A percentile compares a stretch with the other conserved stretches of the same genome.
phyloP scores from a whole-genome alignment of 2,113 vertebrate species.

The Xiphophorus couchianus region DNA sequence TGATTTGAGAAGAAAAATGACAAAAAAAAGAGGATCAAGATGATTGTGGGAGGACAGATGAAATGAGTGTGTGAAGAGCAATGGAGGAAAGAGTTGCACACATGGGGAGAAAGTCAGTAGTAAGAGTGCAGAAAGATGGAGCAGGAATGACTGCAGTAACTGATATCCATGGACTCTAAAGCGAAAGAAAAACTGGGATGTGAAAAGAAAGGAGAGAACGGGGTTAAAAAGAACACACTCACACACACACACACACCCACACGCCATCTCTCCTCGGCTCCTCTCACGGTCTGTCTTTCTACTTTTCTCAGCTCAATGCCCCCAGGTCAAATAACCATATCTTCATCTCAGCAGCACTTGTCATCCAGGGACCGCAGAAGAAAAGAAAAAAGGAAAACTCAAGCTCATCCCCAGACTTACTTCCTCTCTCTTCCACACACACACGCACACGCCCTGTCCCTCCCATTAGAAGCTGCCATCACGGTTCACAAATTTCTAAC shows the following conservation, averaged over 20 bases:
- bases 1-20: conserved; percentile 14
- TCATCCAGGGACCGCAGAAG: conserved; percentile 53
- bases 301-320: conserved; percentile 62
- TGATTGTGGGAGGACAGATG: conserved; percentile 20
- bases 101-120: conserved; percentile 8
- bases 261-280: conserved; percentile 20
- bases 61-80: conserved; percentile 36
- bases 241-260: conserved; percentile 11
- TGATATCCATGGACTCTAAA: conserved; percentile 39
- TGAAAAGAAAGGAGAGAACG: conserved; percentile 31
- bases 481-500: conserved; percentile 45
- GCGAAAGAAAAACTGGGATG: conserved; percentile 33
- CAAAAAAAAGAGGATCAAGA: conserved; percentile 15
- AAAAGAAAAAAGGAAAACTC: conserved; percentile 15
- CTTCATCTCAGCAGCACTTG: conserved; percentile 69
- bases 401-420: conserved; percentile 20
- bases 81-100: conserved; percentile 37
- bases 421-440: conserved; percentile 5
- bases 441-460: conserved; percentile 16
- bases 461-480: conserved; percentile 48
- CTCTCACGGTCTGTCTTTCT: conserved; percentile 60
- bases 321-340: conserved; percentile 73
- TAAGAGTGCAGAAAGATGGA: conserved; percentile 11
- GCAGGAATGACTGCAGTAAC: conserved; percentile 15
- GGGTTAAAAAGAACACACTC: conserved; percentile 50